These are phyloP conservation scores for Sebastes vulpes DNA, from an alignment of 2,797 vertebrate genomes.

Conservation along the genomic window DNA sequence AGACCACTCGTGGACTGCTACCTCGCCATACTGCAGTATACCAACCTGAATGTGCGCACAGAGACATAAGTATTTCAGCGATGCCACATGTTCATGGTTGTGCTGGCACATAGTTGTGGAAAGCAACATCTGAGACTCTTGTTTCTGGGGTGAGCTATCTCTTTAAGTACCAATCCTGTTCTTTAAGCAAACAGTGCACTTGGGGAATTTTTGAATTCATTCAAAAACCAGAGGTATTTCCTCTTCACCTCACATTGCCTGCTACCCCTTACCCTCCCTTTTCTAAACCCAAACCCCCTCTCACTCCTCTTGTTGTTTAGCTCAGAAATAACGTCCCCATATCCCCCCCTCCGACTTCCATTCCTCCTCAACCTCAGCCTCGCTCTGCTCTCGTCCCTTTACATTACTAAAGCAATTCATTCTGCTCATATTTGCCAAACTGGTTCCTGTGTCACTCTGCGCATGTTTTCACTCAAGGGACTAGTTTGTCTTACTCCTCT, in stretches of 20 bases:
- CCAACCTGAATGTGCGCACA: constrained; percentile 87
- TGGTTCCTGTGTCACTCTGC: constrained; percentile 39
- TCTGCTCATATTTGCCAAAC: constrained; percentile 56
- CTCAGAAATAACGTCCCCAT: constrained; percentile 26
- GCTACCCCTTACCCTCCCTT: constrained; percentile 41
- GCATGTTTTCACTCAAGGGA: constrained; percentile 59
- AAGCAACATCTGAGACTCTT: constrained; percentile 40
- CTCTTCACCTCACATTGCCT: constrained; percentile 78
- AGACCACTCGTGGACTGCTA: constrained; percentile 91
- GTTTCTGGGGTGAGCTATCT: constrained; percentile 50
- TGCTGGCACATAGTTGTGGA: constrained; percentile 27
- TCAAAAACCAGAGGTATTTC: constrained; percentile 84
- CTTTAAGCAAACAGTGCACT: constrained; percentile 69
- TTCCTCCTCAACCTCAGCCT: constrained; percentile 45
- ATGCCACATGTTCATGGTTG: constrained; percentile 27
- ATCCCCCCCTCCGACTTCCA: constrained; percentile 13
- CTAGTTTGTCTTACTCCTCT: constrained; percentile 31
- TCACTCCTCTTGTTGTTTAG: constrained; percentile 49
- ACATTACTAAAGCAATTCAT: constrained; percentile 65
- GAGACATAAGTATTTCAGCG: constrained; percentile 28
- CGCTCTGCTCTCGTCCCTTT: constrained; percentile 52
- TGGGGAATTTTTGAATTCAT: constrained; percentile 74
- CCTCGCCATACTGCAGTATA: constrained; percentile 94
- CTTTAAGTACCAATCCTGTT: constrained; percentile 61
- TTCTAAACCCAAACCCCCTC: constrained; percentile 41